phyloP scores from a whole-genome alignment of 2,113 vertebrate genomes.

The Petaurus breviceps region DNA sequence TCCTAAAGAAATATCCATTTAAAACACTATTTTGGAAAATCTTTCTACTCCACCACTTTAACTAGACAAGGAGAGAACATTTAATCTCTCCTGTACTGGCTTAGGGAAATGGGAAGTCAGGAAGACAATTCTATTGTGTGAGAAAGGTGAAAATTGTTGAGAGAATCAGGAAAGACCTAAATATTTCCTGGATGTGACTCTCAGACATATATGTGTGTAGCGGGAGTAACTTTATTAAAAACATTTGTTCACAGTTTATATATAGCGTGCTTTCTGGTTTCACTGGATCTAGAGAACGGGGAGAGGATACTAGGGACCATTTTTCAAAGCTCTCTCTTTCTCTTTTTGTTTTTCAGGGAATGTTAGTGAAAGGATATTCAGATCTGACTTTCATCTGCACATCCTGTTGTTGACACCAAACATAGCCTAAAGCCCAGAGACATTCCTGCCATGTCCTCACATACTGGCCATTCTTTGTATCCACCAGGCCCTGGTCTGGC shows the following conservation, averaged over 20 bases:
- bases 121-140: slow-evolving; percentile 27
- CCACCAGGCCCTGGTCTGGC: neutral
- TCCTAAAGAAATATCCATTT: neutral
- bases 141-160: slow-evolving; percentile 75
- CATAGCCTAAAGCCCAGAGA: neutral
- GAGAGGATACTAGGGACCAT: neutral
- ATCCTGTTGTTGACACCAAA: neutral
- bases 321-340: neutral
- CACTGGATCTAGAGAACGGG: slow-evolving; percentile 27
- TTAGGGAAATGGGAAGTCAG: slow-evolving; percentile 66
- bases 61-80: neutral
- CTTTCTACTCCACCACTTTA: neutral
- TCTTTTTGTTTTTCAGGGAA: neutral
- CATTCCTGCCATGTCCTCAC: neutral
- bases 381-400: neutral
- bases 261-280: neutral
- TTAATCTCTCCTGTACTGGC: neutral
- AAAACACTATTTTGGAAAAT: neutral
- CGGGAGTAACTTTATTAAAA: slow-evolving; percentile 73
- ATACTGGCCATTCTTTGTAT: neutral
- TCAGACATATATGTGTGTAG: slow-evolving; percentile 34
- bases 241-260: slow-evolving; percentile 61
- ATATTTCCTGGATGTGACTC: slow-evolving; percentile 70
- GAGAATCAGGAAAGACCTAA: slow-evolving; percentile 67
- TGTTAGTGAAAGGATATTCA: neutral